phyloP scores from a whole-genome alignment of 2,113 vertebrate species.

The Leucoraja erinaceus region DNA sequence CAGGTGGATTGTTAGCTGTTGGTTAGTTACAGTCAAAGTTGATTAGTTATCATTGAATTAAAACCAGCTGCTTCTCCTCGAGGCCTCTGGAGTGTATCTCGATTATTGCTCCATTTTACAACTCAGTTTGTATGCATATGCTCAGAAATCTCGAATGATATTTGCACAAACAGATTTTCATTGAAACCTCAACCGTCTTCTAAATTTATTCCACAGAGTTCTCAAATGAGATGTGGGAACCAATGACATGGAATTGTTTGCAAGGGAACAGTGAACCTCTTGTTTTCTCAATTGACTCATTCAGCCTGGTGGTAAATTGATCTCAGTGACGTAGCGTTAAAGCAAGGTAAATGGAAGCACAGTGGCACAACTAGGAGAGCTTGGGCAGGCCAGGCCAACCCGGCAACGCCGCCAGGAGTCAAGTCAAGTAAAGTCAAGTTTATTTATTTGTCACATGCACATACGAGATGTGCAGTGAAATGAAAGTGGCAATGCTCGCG shows the following conservation, averaged over 20 bases:
- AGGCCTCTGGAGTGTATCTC: neutral
- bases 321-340: neutral
- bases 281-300: neutral
- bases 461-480: too few species aligned
- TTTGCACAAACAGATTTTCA: neutral
- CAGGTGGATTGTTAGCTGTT: neutral
- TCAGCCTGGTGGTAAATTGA: neutral
- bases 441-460: too few species aligned
- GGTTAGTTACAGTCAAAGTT: neutral
- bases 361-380: too few species aligned
- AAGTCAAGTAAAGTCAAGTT: too few species aligned
- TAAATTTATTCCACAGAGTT: neutral
- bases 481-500: too few species aligned
- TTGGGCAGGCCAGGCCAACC: too few species aligned
- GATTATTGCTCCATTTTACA: neutral
- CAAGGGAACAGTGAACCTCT: neutral
- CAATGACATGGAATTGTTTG: neutral
- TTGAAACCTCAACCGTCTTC: neutral
- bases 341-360: neutral
- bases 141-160: neutral
- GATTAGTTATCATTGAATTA: neutral
- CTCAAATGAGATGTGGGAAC: neutral
- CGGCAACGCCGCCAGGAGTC: too few species aligned
- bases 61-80: neutral
- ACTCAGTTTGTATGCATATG: neutral